Evolutionary conservation across 2,888 invertebrate species (phyloP).

Genomic region (Lagria hirta): DNA sequence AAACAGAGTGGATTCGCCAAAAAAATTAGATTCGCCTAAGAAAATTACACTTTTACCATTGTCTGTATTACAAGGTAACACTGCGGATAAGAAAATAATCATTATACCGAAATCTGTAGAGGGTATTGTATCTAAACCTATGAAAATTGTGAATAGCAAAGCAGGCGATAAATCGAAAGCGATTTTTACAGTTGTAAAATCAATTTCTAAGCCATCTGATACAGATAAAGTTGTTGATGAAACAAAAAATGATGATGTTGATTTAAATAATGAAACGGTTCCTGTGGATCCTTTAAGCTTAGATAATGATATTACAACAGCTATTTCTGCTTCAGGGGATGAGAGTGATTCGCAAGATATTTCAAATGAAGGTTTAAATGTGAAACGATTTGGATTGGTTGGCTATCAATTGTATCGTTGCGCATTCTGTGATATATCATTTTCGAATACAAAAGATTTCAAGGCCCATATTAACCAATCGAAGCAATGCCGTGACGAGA

Average conservation of each 20-base stretch:
- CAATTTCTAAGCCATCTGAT: no score
- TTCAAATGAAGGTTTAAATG: conserved; percentile 11
- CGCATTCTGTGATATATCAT: conserved; percentile 53
- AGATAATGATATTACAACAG: conserved; percentile 17
- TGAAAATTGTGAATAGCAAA: no score
- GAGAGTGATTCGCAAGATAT: conserved; percentile 24
- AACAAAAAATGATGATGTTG: conserved; percentile 12
- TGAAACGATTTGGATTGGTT: conserved; percentile 35
- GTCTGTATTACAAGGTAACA: conserved; percentile 5
- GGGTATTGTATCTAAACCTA: no score
- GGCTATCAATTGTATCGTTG: conserved; percentile 59
- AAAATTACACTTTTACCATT: conserved; percentile 5
- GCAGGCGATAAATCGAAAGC: no score
- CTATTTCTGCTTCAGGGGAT: conserved; percentile 27
- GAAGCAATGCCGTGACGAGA: conserved; percentile 28
- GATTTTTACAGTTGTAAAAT: no score
- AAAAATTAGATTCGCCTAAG: conserved; percentile 3
- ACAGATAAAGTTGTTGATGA: background rate
- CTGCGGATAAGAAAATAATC: conserved; percentile 8
- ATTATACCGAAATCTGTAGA: conserved; percentile 7
- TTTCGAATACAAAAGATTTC: conserved; percentile 47
- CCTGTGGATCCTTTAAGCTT: conserved; percentile 33
- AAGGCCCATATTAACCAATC: conserved; percentile 50
- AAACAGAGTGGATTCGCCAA: no score
- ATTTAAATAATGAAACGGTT: conserved; percentile 16